Base-by-base conservation (phyloP, 2,888 invertebrate species). In the Nomada hirtipes region DNA sequence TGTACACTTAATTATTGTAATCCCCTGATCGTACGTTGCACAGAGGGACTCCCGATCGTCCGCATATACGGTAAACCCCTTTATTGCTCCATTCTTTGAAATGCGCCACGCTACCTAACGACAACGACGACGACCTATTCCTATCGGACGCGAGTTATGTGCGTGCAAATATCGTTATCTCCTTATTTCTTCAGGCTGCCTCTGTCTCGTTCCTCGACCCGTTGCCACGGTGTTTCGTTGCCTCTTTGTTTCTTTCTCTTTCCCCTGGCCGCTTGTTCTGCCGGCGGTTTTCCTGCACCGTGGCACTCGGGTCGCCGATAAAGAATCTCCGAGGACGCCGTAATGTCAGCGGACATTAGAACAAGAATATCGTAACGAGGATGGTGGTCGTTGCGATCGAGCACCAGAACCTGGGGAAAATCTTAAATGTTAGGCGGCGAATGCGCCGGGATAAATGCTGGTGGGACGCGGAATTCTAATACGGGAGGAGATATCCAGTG, bases 61-160 rank as follows among this genome's bases (percentile, higher is more conserved):
- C 75, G 74, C 82, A 47, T 83, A 85, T 85, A 86, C 79, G 84
- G 84, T 69, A 70, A 80, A 76, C 70, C 71, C 84, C 80, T 86
- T 86, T 86, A 86, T 86, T 83, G 86, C 86, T 86, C 86, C 82
- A 86, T 86, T 86, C 86, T 84, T 84, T 71, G 76, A 75, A 79
- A 65, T 76, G 67, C 82, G 70, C 79, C 63, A 72, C 61, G 86
- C 86, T 84, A 79, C 86, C 70, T 86, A 86, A 82, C 79, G 75
- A 79, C 86, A 75, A 84, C 86, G 75, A 75, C 77, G 74, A 73
- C 86, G 84, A 86, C 86, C 86, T 86, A 86, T 86, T 82, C 86
- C 86, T 85, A 83, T 83, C 81, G 79, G 76, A 69, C 68, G 65
- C 85, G 75, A 87, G 85, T 85, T 87, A 84, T 82, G 85, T 82